These are phyloP conservation scores for Sebastes oblongus DNA, from an alignment of 2,797 vertebrate species.

Conservation along the genomic window DNA sequence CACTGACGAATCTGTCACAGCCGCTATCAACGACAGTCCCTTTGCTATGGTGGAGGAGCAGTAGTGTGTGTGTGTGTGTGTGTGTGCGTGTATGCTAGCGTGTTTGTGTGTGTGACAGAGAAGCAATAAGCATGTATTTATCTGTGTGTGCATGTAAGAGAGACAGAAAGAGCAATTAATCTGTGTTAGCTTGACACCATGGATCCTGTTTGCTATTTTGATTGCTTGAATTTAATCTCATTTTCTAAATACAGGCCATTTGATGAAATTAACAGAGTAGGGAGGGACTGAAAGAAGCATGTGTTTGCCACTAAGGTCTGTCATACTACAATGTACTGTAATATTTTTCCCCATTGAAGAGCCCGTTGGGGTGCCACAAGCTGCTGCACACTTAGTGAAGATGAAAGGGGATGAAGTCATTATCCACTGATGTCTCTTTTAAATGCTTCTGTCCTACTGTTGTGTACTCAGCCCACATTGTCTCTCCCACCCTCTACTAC, in stretches of 20 bases:
- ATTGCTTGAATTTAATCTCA: conserved; percentile 27
- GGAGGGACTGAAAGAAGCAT: not conserved
- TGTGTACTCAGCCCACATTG: conserved; percentile 30
- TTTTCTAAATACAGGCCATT: conserved; percentile 30
- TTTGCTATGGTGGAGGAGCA: not conserved
- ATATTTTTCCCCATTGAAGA: not conserved
- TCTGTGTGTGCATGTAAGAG: not conserved
- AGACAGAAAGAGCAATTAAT: conserved; percentile 23
- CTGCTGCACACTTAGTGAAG: conserved; percentile 11
- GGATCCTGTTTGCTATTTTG: conserved; percentile 34
- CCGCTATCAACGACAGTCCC: conserved; percentile 18
- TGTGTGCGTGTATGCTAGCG: not conserved
- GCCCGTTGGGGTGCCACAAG: not conserved
- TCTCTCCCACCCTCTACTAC: conserved; percentile 5
- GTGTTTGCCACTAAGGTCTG: not conserved
- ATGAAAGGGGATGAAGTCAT: conserved; percentile 45
- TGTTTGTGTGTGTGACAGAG: not conserved
- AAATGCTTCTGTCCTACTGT: conserved; percentile 47
- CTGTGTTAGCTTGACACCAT: conserved; percentile 11
- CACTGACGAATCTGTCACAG: conserved; percentile 60
- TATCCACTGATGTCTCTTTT: conserved; percentile 65
- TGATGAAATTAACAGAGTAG: conserved; percentile 1
- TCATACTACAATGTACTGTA: not conserved
- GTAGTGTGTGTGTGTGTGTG: not conserved
- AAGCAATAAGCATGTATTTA: conserved; percentile 1